Base-by-base conservation (phyloP, 1,140 invertebrate species). In the Whitmania pigra region DNA sequence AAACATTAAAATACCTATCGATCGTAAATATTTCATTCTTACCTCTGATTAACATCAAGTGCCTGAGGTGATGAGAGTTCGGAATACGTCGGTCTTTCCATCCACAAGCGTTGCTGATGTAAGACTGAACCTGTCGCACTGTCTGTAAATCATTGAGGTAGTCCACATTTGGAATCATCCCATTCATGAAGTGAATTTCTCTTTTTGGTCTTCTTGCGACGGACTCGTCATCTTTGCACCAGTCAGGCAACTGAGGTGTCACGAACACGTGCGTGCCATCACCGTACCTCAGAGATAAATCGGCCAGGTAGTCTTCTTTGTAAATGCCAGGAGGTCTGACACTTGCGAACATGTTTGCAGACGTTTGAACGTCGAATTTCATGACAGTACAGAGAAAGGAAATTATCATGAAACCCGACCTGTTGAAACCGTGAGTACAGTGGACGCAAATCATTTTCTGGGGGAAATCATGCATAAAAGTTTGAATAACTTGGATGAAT, bases 401-500 rank as follows among this genome's bases (percentile, higher is more conserved):
- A 67, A 89, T 87, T 68, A 99, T 90, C 0, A 99, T 84, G 80
- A 97, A 99, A 17, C 86, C 97, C 36, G 94, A 97, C 76, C 97
- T 85, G 82, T 99, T 99, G 79, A 98, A 99, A 0, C 96, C 97
- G 85, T 99, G 96, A 0, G 96, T 99, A 79, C 96, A 99, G 81
- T 99, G 97, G 40, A 99, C 89, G 63, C 88, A 87, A 84, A 78
- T 20, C 76, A 67, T 76, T 75, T 73, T 49, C 40, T 27, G 18
- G 15, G 71, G 20, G 67, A 70, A 22, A 6, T 49, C 11, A 29
- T 31, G 11, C 20, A 55, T 17, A 71, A 57, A 71, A 15, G 27
- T 54, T n/a, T 72, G 9, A 63, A 22, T 25, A 63, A 63, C 57
- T 22, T 22, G 22, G 29, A 25, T 25, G 11, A 63, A 63, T 63